Base-by-base conservation (phyloP, 2,113 vertebrate genomes). In the Ramphastos sulfuratus region DNA sequence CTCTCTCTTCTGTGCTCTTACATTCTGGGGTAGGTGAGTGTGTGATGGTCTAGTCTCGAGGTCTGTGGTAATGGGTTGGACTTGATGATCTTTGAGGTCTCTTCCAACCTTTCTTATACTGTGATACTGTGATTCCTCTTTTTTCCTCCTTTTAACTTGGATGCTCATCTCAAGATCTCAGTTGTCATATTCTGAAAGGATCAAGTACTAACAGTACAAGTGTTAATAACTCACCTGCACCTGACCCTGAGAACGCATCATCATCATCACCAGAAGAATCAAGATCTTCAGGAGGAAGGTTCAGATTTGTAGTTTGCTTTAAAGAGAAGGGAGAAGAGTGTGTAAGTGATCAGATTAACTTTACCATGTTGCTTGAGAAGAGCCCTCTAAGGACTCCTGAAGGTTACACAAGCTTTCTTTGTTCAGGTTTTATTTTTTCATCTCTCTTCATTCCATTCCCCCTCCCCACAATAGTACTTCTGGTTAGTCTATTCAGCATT, bases 211-310 rank as follows among this genome's bases (percentile, higher is more conserved):
- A 50, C 31, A 90, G 46, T n/a, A 23, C 31, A 67, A 80, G 31
- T 67, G 56, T 31, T 60, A 54, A 58, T n/a, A 90, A 87, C 96
- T 96, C 76, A 97, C 97, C 97, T 93, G 87, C 91, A 5, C 98
- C 98, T 6, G 98, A 98, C 44, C 98, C 98, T 30, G 97, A 99
- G 84, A 96, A 97, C 1, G 64, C 33, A 2, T 98, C 98, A 0
- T 97, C 95, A 1, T 98, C 96, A 44, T 98, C 96, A 27, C 97
- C 98, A 27, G 98, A 98, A 72, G 97, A 97, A 35, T 98, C 98
- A 12, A 96, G 94, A 54, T 99, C 98, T 86, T 98, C 98, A 28
- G 97, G 97, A 56, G 94, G 92, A 73, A 86, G 35, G 30, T 96
- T 97, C 25, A 93, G 82, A 65, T 97, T 92, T 87, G 97, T 91